phyloP scores from a whole-genome alignment of 2,888 invertebrate genomes.

The Phengaris arion region DNA sequence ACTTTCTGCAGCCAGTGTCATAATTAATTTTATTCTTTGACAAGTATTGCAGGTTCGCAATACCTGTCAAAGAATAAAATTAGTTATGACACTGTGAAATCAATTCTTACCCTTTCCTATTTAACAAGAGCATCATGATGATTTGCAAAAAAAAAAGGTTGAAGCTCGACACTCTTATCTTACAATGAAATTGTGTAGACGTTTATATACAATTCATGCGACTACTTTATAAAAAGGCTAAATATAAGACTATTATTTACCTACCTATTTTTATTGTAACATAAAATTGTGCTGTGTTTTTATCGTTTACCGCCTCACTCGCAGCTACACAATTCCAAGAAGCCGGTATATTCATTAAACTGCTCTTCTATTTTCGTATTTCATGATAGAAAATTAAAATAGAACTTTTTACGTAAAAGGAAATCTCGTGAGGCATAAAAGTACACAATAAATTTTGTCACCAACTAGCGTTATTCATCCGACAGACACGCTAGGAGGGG shows the following conservation, averaged over 20 bases:
- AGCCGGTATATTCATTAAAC: background rate
- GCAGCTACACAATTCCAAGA: background rate
- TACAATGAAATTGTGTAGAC: no score
- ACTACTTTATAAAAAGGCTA: no score
- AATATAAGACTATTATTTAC: no score
- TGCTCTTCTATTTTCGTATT: background rate
- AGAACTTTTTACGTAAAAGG: background rate
- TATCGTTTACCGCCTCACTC: no score
- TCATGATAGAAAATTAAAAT: background rate
- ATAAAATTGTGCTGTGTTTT: no score
- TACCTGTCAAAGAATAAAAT: background rate
- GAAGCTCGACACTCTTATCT: no score
- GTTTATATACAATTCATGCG: no score
- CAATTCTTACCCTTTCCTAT: background rate
- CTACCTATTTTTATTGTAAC: no score
- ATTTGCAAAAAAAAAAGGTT: no score
- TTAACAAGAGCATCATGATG: no score
- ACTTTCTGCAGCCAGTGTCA: background rate
- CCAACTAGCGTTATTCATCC: constrained; percentile 20
- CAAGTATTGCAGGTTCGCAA: background rate
- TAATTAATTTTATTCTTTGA: background rate
- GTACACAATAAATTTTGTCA: constrained; percentile 14
- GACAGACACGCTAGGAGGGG: constrained; percentile 40
- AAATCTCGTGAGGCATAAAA: constrained; percentile 2
- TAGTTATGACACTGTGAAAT: background rate